Evolutionary conservation across 1,140 invertebrate genomes (phyloP).

Genomic region (Triops longicaudatus): DNA sequence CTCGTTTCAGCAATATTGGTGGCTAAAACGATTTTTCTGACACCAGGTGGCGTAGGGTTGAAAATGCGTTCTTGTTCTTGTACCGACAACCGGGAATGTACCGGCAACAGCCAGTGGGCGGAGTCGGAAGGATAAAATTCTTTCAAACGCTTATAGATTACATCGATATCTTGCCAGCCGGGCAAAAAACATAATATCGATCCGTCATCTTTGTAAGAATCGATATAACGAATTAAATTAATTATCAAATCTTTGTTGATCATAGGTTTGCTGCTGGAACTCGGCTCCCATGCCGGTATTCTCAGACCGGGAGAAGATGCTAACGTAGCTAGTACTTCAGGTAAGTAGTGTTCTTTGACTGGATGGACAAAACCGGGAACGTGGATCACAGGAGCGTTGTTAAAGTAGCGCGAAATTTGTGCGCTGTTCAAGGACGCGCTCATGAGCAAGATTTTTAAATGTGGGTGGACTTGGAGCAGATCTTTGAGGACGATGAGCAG

Average conservation of each 20-base stretch:
- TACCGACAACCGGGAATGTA: conserved; percentile 43
- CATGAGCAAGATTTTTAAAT: conserved; percentile 67
- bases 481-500: conserved; percentile 48
- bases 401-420: conserved; percentile 66
- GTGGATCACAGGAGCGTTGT: conserved; percentile 39
- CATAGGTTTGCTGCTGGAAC: conserved; percentile 8
- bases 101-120: conserved; percentile 37
- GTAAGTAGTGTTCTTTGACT: conserved; percentile 50
- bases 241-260: conserved; percentile 29
- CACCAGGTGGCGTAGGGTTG: conserved; percentile 37
- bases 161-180: conserved; percentile 49
- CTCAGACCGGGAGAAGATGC: not conserved
- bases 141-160: conserved; percentile 32
- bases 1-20: conserved; percentile 48
- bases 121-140: conserved; percentile 26
- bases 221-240: conserved; percentile 31
- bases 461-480: conserved; percentile 42
- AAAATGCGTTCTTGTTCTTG: conserved; percentile 42
- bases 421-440: conserved; percentile 72
- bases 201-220: conserved; percentile 42
- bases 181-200: conserved; percentile 57
- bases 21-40: conserved; percentile 44
- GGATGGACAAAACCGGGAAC: conserved; percentile 49
- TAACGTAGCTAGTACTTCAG: conserved; percentile 36
- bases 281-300: conserved; percentile 16